phyloP scores from a whole-genome alignment of 2,888 invertebrate genomes.

The Lysandra bellargus region DNA sequence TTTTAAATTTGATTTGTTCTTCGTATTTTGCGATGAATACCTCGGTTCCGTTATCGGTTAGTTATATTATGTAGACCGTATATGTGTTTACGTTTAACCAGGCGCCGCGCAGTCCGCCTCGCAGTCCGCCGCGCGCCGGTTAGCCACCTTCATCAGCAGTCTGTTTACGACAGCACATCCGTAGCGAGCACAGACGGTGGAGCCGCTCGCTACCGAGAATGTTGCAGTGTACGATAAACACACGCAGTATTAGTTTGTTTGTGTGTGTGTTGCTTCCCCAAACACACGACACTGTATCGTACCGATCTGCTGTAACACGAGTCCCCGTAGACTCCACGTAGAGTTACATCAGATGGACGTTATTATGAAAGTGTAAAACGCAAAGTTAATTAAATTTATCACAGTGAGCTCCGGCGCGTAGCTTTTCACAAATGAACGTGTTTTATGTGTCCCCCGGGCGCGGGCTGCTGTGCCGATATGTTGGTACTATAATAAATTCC shows the following conservation, averaged over 20 bases:
- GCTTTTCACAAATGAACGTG: background rate
- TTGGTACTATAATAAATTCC: background rate
- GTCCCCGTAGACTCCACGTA: background rate
- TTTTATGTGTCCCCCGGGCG: background rate
- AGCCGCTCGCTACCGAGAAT: background rate
- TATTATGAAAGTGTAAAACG: background rate
- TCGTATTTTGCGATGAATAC: no score
- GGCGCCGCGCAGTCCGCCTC: no score
- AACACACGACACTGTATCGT: background rate
- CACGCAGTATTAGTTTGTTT: background rate
- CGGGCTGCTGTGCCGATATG: background rate
- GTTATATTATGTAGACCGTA: background rate
- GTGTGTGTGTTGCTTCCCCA: background rate
- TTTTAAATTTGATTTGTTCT: no score
- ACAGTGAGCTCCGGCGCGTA: background rate
- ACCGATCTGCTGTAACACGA: background rate
- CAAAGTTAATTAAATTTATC: constrained; percentile 13
- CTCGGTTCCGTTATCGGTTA: background rate
- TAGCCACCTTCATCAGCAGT: background rate
- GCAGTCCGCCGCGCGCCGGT: no score
- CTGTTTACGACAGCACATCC: background rate
- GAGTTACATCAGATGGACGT: background rate
- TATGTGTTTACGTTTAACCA: background rate
- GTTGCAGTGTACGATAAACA: background rate
- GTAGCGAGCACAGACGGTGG: background rate